Evolutionary conservation across 2,888 invertebrate species (phyloP), one percentile per base, ranked within the genome.

Genomic region (Anticlea derivata): DNA sequence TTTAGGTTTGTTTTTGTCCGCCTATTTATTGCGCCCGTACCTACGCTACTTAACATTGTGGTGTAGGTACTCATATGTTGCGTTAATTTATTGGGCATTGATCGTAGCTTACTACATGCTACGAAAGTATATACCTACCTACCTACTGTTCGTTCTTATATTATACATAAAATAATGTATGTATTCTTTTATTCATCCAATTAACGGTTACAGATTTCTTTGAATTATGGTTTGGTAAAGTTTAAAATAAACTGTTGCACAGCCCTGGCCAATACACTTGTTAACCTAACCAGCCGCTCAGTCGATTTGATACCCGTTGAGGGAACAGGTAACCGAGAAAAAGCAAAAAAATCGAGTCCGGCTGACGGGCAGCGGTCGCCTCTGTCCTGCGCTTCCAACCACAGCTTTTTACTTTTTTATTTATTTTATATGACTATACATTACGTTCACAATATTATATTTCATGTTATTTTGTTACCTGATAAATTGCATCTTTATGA

Each of bases 241-340:
- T n/a, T n/a, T n/a, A 35, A 10, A 34, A 12, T 50, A 55, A 70
- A 81, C 78, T 76, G 80, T 87, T 73, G 56, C 30, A 67, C 58
- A 73, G 76, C 79, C 78, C 87, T 87, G 87, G 31, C 59, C 60
- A 57, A 55, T 71, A 82, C 87, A 86, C 88, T 87, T 88, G 88
- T 88, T 83, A 83, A 77, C 74, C 76, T 86, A 83, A 83, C 84
- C 83, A 80, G 80, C 74, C 76, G 75, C 68, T 65, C 65, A 70
- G 67, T 68, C 70, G 75, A 77, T 68, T 67, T 70, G 75, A 75
- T 78, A 83, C 84, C 80, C 84, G 85, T 80, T 80, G 82, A 63
- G 66, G 78, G 80, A 87, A 88, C 89, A 89, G 89, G 89, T 89
- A 89, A 80, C 80, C 60, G 77, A 69, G 77, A 81, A 87, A 85